Evolutionary conservation across 64 coral and sea anemone genomes (phyloP), one percentile per base, ranked within the genome.

Genomic region (Dendrophyllia cribrosa): DNA sequence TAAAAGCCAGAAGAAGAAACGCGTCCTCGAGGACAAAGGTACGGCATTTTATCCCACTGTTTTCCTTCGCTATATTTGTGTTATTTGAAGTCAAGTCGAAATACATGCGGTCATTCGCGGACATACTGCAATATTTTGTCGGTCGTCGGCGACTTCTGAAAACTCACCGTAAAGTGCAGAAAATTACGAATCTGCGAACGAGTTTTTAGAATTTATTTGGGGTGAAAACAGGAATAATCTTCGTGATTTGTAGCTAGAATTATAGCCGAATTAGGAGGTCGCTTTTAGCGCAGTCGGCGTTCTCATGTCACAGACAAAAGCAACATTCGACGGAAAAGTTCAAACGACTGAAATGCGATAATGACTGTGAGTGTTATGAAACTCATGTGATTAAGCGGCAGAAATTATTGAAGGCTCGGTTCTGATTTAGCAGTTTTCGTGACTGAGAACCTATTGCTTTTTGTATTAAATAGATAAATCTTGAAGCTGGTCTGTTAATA

Each of bases 11-110:
- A 84, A 68, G 45, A 84, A 65, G 46, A 84, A 84, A 23, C 80
- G 80, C 10, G 45, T 84, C 10, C 61, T 84, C 45, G 80, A 84
- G n/a, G 80, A 84, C 19, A 84, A 84, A 84, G 80, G 80, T 84
- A 67, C 17, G 21, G 7, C 19, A 50, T 67, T 3, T 43, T 45
- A 49, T 64, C 62, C 51, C 9, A 17, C 19, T 21, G 12, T 3
- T 45, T 45, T 47, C 66, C 9, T 20, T 64, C 21, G 56, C 5
- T 60, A 19, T 46, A 51, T 66, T 66, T 84, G 61, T 10, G 19
- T 84, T 62, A n/a, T 67, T 84, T 44, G 45, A 84, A 67, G 80
- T 84, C 80, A 84, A 22, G 80, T 84, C 62, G 60, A 47, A 26
- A 8, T 82, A 3, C 25, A 45, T 63, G 78, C 60, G 43, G 80